phyloP scores from a whole-genome alignment of 2,113 vertebrate species.

The Speoplatyrhinus poulsoni region DNA sequence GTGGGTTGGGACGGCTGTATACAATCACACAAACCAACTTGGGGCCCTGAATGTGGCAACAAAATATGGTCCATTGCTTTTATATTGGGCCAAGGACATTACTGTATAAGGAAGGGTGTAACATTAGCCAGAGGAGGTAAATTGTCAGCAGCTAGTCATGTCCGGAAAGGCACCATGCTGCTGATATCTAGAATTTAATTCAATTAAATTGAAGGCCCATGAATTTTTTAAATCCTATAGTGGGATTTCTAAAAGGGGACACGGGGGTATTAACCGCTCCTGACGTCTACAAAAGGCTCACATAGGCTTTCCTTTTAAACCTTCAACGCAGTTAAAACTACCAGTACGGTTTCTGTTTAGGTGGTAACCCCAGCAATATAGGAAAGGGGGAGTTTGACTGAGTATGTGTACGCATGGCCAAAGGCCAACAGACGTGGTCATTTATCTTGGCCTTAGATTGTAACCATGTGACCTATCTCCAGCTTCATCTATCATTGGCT shows the following conservation, averaged over 20 bases:
- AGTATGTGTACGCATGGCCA: slow-evolving; percentile 45
- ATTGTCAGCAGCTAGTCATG: slow-evolving; percentile 61
- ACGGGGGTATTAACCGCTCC: too few relatives aligned
- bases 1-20: slow-evolving; percentile 49
- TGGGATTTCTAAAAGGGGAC: too few relatives aligned
- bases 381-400: slow-evolving; percentile 45
- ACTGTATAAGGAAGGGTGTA: slow-evolving; percentile 62
- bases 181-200: slow-evolving; percentile 17
- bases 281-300: too few relatives aligned
- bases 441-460: slow-evolving; percentile 42
- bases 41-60: slow-evolving; percentile 61
- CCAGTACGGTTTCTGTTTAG: background rate
- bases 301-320: too few relatives aligned
- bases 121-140: slow-evolving; percentile 49
- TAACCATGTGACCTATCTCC: slow-evolving; percentile 52
- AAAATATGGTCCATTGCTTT: slow-evolving; percentile 30
- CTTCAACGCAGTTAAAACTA: too few relatives aligned
- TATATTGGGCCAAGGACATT: slow-evolving; percentile 55
- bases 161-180: slow-evolving; percentile 34
- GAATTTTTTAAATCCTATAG: too few relatives aligned
- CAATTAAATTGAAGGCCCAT: background rate
- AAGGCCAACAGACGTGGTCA: slow-evolving; percentile 41
- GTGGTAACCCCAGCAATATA: slow-evolving; percentile 1
- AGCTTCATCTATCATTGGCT: slow-evolving; percentile 46
- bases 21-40: slow-evolving; percentile 48